phyloP scores from a whole-genome alignment of 2,888 invertebrate species.

The Matsumyia berberina region DNA sequence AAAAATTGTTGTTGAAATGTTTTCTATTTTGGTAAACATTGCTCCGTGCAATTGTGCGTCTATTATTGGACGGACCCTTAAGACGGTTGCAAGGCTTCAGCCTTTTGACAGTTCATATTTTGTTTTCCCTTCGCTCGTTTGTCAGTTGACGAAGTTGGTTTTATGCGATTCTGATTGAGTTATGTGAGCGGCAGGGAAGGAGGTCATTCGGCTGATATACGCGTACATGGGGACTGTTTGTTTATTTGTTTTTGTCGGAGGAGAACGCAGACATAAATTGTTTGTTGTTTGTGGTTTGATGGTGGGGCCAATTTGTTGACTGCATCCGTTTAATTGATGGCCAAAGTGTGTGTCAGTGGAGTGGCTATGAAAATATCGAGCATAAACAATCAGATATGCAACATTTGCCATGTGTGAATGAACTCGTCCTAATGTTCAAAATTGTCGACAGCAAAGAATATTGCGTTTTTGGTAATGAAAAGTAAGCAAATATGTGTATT shows the following conservation, averaged over 20 bases:
- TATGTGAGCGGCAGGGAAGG: slow-evolving; percentile 33
- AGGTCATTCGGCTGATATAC: slow-evolving; percentile 39
- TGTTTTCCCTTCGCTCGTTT: slow-evolving; percentile 36
- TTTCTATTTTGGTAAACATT: slow-evolving; percentile 23
- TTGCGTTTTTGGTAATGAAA: no score
- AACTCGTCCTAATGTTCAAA: neutral
- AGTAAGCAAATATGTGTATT: no score
- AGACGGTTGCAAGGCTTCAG: slow-evolving; percentile 22
- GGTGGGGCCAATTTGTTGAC: slow-evolving; percentile 38
- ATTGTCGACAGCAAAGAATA: neutral
- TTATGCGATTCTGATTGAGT: slow-evolving; percentile 49
- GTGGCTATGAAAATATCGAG: neutral
- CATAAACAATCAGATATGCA: slow-evolving; percentile 8
- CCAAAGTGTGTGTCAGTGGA: slow-evolving; percentile 3
- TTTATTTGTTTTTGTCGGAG: slow-evolving; percentile 42
- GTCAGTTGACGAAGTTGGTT: slow-evolving; percentile 39
- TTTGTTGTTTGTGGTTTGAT: slow-evolving; percentile 38
- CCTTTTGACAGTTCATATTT: slow-evolving; percentile 50
- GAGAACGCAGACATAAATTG: slow-evolving; percentile 52
- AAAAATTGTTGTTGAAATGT: slow-evolving; percentile 25
- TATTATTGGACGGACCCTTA: slow-evolving; percentile 42
- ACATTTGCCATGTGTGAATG: slow-evolving; percentile 37
- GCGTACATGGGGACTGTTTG: slow-evolving; percentile 28
- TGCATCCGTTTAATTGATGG: slow-evolving; percentile 38
- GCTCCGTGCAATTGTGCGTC: slow-evolving; percentile 22